Evolutionary conservation across 2,113 vertebrate genomes (phyloP).

Genomic region (Hydropotes inermis): DNA sequence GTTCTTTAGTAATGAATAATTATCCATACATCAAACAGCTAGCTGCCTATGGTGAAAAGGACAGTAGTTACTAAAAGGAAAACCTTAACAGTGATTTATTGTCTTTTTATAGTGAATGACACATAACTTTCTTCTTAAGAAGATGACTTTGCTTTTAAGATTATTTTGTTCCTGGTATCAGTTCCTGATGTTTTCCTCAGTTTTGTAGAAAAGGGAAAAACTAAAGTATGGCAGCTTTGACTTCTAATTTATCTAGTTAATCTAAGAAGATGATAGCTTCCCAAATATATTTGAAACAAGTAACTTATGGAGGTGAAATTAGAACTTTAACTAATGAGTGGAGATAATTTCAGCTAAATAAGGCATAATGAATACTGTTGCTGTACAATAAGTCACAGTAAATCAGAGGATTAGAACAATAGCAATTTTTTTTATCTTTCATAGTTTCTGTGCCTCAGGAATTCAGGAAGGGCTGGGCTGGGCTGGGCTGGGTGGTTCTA

Average conservation of each 20-base stretch:
- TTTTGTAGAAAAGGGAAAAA: not conserved
- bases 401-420: not conserved
- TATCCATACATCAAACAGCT: not conserved
- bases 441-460: not conserved
- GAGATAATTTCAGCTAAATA: not conserved
- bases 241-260: not conserved
- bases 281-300: not conserved
- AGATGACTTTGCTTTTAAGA: not conserved
- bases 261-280: not conserved
- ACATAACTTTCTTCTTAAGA: not conserved
- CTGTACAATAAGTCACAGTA: not conserved
- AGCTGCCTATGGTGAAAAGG: not conserved
- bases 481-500: not conserved
- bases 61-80: not conserved
- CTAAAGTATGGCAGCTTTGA: not conserved
- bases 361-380: not conserved
- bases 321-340: not conserved
- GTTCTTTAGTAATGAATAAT: not conserved
- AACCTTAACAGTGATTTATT: not conserved
- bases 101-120: not conserved
- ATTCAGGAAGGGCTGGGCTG: not conserved
- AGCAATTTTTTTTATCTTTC: not conserved
- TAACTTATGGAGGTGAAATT: not conserved
- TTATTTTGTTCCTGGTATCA: not conserved
- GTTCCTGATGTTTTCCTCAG: not conserved